Evolutionary conservation across 1,140 invertebrate genomes (phyloP), one percentile per base, ranked within the genome.

Genomic region (Bombus confusus): DNA sequence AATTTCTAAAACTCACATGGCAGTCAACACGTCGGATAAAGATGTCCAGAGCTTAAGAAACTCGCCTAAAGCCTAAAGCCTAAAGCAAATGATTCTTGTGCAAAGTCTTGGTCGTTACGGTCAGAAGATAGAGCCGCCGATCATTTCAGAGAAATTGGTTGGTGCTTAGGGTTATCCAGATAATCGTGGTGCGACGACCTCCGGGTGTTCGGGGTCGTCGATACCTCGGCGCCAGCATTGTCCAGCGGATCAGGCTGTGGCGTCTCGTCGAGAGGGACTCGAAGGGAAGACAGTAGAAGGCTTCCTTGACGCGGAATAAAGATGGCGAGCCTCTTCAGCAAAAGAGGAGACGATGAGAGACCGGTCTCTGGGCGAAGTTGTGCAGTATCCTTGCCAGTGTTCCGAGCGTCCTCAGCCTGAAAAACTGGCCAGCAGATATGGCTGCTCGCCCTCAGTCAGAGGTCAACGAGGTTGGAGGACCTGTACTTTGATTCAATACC

Each of bases 171-270:
- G 71, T 85, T 78, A 78, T 62, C 71, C 28, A 59, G 47, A 81
- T 79, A 74, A 88, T 82, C 78, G 43, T 59, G 87, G 78, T 69
- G 64, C 85, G 85, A 83, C 76, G 83, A 86, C 62, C 78, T 28
- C 18, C 0, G 68, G 43, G 68, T 85, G 69, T 80, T 76, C 80
- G 80, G 69, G 87, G 71, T 85, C 83, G 83, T 73, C 78, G 77
- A 73, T 85, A 85, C 82, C 85, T 87, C 85, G 92, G 89, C 92
- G 91, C 91, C 92, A 92, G 88, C 92, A 92, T 92, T 92, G 92
- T 92, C 91, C 91, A 83, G 74, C 43, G 76, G 89, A 91, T 89
- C 90, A 83, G 86, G 76, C 81, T 86, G 79, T 83, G 76, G 77
- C 86, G 86, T 89, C 86, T 86, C 88, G 84, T 76, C 87, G 69